Conservation (phyloP, 1,140 invertebrate species). For the Potamilus streckersoni region DNA sequence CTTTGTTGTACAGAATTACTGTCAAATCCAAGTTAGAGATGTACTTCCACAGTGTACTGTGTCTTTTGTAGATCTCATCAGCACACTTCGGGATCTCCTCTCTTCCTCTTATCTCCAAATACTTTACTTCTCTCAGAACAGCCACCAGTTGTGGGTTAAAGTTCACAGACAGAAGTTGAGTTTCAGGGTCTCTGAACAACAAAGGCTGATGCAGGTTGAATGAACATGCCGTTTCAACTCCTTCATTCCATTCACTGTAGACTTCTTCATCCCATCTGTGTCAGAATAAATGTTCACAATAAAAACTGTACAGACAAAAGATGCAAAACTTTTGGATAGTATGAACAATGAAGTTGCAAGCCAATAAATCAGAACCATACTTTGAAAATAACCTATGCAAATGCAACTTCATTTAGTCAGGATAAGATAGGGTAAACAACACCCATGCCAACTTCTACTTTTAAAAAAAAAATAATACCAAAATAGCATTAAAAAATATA, state of each 20-base stretch:
- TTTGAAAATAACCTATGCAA: too few relatives aligned
- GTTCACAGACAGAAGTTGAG: constrained; percentile 67
- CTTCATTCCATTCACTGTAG: constrained; percentile 65
- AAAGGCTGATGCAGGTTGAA: constrained; percentile 68
- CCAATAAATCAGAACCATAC: too few relatives aligned
- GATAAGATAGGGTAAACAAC: too few relatives aligned
- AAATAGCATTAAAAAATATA: too few relatives aligned
- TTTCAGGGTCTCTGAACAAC: constrained; percentile 61
- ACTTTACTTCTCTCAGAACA: constrained; percentile 69
- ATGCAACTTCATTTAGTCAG: too few relatives aligned
- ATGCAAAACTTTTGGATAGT: constrained; percentile 35
- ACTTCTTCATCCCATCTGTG: constrained; percentile 60
- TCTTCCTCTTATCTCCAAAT: constrained; percentile 60
- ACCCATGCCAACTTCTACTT: too few relatives aligned
- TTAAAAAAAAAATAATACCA: too few relatives aligned
- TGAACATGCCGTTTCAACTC: constrained; percentile 64
- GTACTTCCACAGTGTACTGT: constrained; percentile 65
- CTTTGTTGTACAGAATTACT: constrained; percentile 76
- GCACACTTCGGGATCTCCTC: constrained; percentile 67
- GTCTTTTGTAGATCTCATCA: constrained; percentile 59
- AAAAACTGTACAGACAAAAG: too few relatives aligned
- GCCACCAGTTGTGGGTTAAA: constrained; percentile 69
- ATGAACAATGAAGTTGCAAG: too few relatives aligned
- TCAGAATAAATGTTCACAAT: too few relatives aligned
- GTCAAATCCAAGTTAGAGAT: constrained; percentile 67